These are phyloP conservation scores for Leptodactylus fuscus DNA, from an alignment of 2,113 vertebrate species.

Conservation along the genomic window DNA sequence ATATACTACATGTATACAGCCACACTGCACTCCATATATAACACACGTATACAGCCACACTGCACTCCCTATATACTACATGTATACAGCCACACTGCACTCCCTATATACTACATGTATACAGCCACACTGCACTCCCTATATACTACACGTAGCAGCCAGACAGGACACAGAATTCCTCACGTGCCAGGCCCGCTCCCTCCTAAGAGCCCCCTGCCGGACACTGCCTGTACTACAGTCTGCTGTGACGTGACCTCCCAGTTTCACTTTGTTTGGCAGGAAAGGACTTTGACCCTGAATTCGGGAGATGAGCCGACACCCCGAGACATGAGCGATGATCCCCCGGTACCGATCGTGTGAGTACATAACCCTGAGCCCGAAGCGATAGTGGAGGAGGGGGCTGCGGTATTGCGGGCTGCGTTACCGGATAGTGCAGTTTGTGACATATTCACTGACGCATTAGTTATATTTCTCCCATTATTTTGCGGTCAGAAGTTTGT, in stretches of 20 bases:
- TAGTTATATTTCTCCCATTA: not conserved
- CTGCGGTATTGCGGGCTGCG: no score
- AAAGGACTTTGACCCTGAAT: not conserved
- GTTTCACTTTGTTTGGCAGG: slow-evolving; percentile 22
- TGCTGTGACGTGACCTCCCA: no score
- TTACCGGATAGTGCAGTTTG: no score
- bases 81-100: no score
- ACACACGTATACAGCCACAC: no score
- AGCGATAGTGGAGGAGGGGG: not conserved
- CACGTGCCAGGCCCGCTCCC: not conserved
- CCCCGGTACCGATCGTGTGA: slow-evolving; percentile 13
- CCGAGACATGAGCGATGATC: not conserved
- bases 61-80: no score
- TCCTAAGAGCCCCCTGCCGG: slow-evolving; percentile 26
- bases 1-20: no score
- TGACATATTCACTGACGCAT: no score
- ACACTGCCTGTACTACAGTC: not conserved
- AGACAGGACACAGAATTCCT: not conserved
- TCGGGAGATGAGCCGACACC: not conserved
- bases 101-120: no score
- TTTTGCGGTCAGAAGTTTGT: not conserved
- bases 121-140: no score
- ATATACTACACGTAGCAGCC: not conserved
- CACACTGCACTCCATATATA: no score
- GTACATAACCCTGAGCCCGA: not conserved